Percentiles rank a stretch among this genome's conserved stretches.
These are phyloP conservation scores for Yponomeuta malinellus DNA, from an alignment of 2,888 invertebrate species.

Conservation along the genomic window DNA sequence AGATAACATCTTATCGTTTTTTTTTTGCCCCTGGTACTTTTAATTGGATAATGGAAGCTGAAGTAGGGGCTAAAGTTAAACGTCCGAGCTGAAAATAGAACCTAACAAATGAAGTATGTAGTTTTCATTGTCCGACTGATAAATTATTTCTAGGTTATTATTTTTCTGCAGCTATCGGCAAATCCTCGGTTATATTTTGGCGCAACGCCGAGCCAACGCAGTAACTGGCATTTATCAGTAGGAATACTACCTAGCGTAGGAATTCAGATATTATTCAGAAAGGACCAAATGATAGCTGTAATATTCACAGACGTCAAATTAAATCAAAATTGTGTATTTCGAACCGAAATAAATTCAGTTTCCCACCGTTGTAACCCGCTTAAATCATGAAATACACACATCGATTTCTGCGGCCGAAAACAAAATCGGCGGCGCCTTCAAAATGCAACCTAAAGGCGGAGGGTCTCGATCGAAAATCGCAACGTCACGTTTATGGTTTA, in stretches of 20 bases:
- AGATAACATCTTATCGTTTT: not conserved
- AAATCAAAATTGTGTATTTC: not conserved
- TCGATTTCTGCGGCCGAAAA: slow-evolving; percentile 7
- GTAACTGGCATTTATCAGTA: not conserved
- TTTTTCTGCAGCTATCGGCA: slow-evolving; percentile 3
- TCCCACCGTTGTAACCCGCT: not conserved
- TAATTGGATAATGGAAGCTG: not conserved
- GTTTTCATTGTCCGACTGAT: not conserved
- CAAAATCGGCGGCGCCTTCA: not conserved
- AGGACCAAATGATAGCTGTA: not conserved
- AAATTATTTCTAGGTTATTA: slow-evolving; percentile 7
- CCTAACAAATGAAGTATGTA: not conserved
- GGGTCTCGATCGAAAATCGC: slow-evolving; percentile 2
- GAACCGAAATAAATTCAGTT: not conserved
- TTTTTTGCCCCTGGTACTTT: not conserved
- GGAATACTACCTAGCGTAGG: not conserved
- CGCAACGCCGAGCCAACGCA: not conserved
- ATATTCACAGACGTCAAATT: not conserved
- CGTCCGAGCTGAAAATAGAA: not conserved
- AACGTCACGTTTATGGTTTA: slow-evolving; percentile 6
- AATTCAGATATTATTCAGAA: not conserved
- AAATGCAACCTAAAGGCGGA: slow-evolving; percentile 2
- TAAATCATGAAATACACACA: not conserved
- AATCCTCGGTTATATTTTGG: slow-evolving; percentile 1
- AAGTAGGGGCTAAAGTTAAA: not conserved